phyloP scores from a whole-genome alignment of 2,797 vertebrate species.

The Sebastes hopkinsi region DNA sequence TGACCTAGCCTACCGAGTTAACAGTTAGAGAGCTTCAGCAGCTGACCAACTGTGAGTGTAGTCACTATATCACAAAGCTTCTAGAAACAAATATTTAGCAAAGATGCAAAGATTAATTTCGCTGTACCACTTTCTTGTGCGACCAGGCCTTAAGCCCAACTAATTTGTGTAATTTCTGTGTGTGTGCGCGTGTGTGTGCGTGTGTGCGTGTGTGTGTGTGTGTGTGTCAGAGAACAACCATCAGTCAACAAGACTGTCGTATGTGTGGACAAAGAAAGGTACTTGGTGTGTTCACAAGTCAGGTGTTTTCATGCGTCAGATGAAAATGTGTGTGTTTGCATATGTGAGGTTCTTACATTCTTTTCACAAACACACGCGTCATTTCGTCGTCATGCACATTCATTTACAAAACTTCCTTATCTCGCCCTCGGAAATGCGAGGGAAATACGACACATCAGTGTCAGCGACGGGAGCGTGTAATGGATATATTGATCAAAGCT shows the following conservation, averaged over 20 bases:
- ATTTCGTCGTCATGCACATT: not conserved
- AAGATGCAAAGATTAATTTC: not conserved
- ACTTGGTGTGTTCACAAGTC: not conserved
- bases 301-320: not conserved
- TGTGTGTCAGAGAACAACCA: not conserved
- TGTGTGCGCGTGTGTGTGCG: no score
- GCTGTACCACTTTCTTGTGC: not conserved
- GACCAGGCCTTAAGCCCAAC: not conserved
- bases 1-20: not conserved
- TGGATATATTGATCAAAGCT: slow-evolving; percentile 49
- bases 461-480: slow-evolving; percentile 1
- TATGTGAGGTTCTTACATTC: not conserved
- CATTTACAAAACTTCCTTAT: slow-evolving; percentile 3
- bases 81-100: not conserved
- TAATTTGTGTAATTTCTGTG: not conserved
- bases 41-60: not conserved
- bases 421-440: not conserved
- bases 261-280: not conserved
- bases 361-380: not conserved
- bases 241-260: not conserved
- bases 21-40: not conserved
- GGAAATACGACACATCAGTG: not conserved
- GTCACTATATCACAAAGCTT: no score
- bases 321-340: not conserved
- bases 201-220: no score